A percentile compares a stretch with the other conserved stretches of the same genome.
Conservation (phyloP, 2,797 vertebrate genomes). For the Danio tinwini region DNA sequence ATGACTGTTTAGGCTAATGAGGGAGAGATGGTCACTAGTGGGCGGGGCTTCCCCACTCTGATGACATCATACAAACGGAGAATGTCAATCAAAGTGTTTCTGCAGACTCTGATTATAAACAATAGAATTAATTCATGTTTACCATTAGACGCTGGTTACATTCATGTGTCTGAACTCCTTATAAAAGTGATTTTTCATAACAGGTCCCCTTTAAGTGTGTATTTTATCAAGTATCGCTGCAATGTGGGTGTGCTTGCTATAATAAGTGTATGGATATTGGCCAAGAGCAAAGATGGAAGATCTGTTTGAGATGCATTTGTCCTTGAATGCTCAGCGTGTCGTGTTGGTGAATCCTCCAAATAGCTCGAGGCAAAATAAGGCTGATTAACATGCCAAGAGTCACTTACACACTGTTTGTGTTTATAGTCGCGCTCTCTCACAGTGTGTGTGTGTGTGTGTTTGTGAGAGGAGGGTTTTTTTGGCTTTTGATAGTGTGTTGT, state of each 20-base stretch:
- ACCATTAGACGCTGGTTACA: too few species aligned
- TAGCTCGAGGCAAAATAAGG: slow-evolving; percentile 84
- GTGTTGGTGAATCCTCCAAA: slow-evolving; percentile 84
- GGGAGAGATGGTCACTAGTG: slow-evolving; percentile 43
- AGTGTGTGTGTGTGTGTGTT: slow-evolving; percentile 44
- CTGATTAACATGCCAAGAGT: slow-evolving; percentile 86
- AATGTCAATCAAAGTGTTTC: too few species aligned
- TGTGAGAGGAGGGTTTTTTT: background rate
- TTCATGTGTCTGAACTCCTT: too few species aligned
- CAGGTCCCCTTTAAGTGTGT: too few species aligned
- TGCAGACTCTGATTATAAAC: too few species aligned
- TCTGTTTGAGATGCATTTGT: slow-evolving; percentile 83
- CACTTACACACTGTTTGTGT: slow-evolving; percentile 88
- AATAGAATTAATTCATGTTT: too few species aligned
- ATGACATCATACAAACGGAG: too few species aligned
- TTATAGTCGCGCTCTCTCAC: slow-evolving; percentile 78
- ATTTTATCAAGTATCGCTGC: too few species aligned
- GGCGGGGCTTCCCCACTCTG: too few species aligned
- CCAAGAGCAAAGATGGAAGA: slow-evolving; percentile 84
- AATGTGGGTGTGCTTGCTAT: slow-evolving; percentile 62
- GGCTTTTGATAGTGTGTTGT: slow-evolving; percentile 33
- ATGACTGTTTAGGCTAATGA: too few species aligned
- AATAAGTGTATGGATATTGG: slow-evolving; percentile 83
- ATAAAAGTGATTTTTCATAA: too few species aligned
- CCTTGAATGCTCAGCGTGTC: slow-evolving; percentile 79